Evolutionary conservation across 2,797 vertebrate genomes (phyloP), one percentile per base, ranked within the genome.

Genomic region (Anguilla pacifica): DNA sequence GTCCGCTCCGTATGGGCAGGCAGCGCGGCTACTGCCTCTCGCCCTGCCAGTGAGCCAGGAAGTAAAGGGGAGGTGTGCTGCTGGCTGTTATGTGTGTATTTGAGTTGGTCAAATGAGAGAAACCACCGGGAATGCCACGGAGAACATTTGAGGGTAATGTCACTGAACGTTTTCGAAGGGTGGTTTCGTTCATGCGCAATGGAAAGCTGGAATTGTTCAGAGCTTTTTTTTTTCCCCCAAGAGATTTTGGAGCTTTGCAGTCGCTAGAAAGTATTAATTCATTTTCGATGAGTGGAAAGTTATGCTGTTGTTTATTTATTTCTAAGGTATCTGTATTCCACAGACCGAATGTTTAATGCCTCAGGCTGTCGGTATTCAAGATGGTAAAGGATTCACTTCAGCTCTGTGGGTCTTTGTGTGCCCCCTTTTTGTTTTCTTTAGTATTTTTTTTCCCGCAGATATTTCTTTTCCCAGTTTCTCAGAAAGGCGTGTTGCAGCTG

Each of bases 1-100:
- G 25, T 13, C 0, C 25, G 25, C 22, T n/a, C n/a, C n/a, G n/a
- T n/a, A n/a, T n/a, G n/a, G n/a, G 25, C 1, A 5, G 72, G 31
- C 72, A 35, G 28, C 0, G 15, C 0, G 31, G 72, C 17, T 77
- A 17, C 72, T 7, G 67, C 31, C 31, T 49, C 77, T 77, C 4
- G 35, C 35, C 31, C 55, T 7, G 0, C 53, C 46, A 61, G 77
- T 72, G 46, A 84, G 28, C 70, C 31, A 39, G 85, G 86, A 46
- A 87, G 83, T 64, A 67, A 83, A 49, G 79, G 39, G 81, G 86
- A 81, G 51, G 84, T 61, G 86, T 83, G 87, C 86, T 88, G 90
- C 88, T 87, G 86, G 15, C 43, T 53, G 91, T 89, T 87, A 86
- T 35, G 81, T 79, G 61, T n/a, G 25, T 70, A 7, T 70, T 25